Evolutionary conservation across 2,797 vertebrate genomes (phyloP), one percentile per base, ranked within the genome.

Genomic region (Scomberomorus guttatus): DNA sequence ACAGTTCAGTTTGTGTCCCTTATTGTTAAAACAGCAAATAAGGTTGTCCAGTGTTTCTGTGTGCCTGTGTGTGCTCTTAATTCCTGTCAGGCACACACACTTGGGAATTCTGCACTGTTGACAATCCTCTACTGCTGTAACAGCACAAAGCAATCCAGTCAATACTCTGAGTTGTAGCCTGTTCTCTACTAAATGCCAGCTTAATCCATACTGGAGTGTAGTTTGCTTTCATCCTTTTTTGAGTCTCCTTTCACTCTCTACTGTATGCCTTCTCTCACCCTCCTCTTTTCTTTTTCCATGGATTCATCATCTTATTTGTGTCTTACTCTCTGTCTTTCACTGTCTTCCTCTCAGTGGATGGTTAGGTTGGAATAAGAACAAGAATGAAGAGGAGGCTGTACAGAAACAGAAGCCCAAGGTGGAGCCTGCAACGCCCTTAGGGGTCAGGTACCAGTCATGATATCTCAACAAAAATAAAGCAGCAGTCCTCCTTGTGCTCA

Each of bases 401-500:
- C 98, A 96, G 82, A 99, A 97, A 87, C 97, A 98, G 87, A 99
- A 98, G 85, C 98, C 98, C 14, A 99, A 99, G 90, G 95, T 99
- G 67, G 98, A 99, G 86, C 95, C 98, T 0, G 96, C 98, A 0
- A 98, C 98, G 0, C 96, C 98, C 0, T 75, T 99, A 83, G 94
- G 95, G 67, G 97, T 99, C 87, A 97, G 98, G 98, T 96, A 87
- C 4, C n/a, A 39, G 1, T 57, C 14, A 1, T 9, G 3, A 72
- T 52, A 10, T 68, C 5, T 29, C 9, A 29, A n/a, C n/a, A 18
- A n/a, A 15, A 48, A 68, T 25, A 11, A 37, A 37, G 15, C 34
- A 52, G 15, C 17, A 1, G 0, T 22, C 0, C 6, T 0, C 3
- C 1, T 32, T 22, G 18, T 24, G 20, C 12, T 0, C 29, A 18